These are phyloP conservation scores for Rhea pennata DNA, from an alignment of 2,113 vertebrate species.

Conservation along the genomic window DNA sequence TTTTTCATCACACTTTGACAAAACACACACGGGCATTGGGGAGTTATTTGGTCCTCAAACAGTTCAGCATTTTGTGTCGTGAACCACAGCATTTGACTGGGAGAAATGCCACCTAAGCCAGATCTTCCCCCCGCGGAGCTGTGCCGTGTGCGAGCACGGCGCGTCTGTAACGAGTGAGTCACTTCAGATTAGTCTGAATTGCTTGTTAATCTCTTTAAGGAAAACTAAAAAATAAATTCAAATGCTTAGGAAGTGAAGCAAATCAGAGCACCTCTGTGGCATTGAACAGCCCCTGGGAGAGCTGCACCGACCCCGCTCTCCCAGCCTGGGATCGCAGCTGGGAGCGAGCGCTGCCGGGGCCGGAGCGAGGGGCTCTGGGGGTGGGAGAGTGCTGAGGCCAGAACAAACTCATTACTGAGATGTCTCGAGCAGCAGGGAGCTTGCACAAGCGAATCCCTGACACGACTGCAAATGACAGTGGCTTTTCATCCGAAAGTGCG, in stretches of 20 bases:
- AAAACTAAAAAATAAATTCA: not conserved
- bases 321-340: not conserved
- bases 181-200: constrained; percentile 26
- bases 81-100: not conserved
- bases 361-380: not conserved
- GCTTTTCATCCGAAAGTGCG: not conserved
- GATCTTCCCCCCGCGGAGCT: constrained; percentile 10
- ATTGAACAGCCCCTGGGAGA: not conserved
- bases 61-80: not conserved
- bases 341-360: not conserved
- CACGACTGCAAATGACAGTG: too few relatives aligned
- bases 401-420: not conserved
- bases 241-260: not conserved
- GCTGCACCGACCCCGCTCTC: not conserved
- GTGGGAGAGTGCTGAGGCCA: not conserved
- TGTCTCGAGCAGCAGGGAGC: not conserved
- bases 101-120: not conserved
- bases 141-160: not conserved
- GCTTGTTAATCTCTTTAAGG: not conserved
- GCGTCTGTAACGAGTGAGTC: constrained; percentile 28
- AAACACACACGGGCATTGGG: not conserved
- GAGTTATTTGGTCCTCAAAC: not conserved
- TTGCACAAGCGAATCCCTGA: not conserved
- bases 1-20: not conserved
- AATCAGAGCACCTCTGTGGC: not conserved